phyloP scores from a whole-genome alignment of 2,113 vertebrate species.

The Erythrocercus mccallii region DNA sequence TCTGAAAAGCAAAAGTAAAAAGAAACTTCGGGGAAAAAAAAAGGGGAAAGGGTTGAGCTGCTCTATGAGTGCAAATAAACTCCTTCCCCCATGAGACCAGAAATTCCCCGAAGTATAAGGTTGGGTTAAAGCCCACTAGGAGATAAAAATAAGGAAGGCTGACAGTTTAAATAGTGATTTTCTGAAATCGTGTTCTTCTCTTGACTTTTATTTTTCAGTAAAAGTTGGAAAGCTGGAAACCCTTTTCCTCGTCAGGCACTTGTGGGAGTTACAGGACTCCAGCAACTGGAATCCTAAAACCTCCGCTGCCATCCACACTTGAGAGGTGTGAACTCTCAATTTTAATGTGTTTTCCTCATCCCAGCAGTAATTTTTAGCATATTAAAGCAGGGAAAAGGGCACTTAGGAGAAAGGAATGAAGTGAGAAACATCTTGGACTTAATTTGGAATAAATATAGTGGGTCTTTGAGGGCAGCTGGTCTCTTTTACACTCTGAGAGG shows the following conservation, averaged over 20 bases:
- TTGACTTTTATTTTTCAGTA: not conserved
- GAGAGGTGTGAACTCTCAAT: constrained; percentile 1
- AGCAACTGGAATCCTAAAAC: not conserved
- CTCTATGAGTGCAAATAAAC: not conserved
- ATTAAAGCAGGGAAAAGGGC: not conserved
- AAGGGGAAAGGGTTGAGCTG: not conserved
- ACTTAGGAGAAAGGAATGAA: not conserved
- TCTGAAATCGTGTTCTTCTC: not conserved
- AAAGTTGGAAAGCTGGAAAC: not conserved
- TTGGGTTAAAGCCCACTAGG: not conserved
- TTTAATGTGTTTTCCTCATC: not conserved
- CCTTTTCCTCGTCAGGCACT: not conserved
- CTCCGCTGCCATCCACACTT: not conserved
- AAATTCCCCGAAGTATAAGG: not conserved
- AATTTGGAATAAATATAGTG: not conserved
- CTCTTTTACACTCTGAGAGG: not conserved
- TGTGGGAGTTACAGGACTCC: not conserved
- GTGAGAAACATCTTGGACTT: not conserved
- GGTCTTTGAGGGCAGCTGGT: not conserved
- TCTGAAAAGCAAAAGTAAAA: not conserved
- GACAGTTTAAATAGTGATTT: not conserved
- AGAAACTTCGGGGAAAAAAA: not conserved
- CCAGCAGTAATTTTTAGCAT: not conserved
- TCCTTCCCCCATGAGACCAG: not conserved
- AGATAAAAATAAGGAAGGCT: not conserved